Base-by-base conservation (phyloP, 2,888 invertebrate species). In the Drosophila macrothrix region DNA sequence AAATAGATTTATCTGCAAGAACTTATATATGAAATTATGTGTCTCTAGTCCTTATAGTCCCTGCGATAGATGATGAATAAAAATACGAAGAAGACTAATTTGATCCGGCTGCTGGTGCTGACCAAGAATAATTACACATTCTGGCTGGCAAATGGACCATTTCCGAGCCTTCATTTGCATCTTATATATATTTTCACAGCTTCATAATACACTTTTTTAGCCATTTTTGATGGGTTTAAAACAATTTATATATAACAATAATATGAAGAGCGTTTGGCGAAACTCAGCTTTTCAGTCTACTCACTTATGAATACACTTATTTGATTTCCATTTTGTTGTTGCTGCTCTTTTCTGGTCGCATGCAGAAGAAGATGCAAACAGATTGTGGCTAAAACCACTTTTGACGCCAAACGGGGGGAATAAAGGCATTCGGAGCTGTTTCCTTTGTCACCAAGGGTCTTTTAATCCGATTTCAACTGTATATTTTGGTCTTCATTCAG, bases 381-480 rank as follows among this genome's bases (percentile, higher is more conserved):
- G 59, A 63, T 73, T 77, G 63, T 29, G 54, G 55, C 52, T 78
- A 71, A 70, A 79, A 67, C 59, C 70, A 28, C 37, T n/a, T 52
- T 46, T 25, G 25, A 39, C 35, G 39, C 37, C 41, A 39, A 54
- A 46, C 25, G 35, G 31, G n/a, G 35, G 31, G 35, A 33, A 25
- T 56, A 22, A 12, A 37, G 5, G n/a, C 28, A 12, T 29, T 43
- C 19, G 65, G 55, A 54, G 41, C 54, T 79, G 67, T 67, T 64
- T 37, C 28, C 65, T 39, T 68, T 78, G 73, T 68, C 58, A 53
- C 33, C 56, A 31, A 53, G 43, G 65, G 50, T 31, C 29, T 52
- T 22, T 58, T 69, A 60, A 68, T 67, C 46, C 59, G 58, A 74
- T 73, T 80, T 71, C 62, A 58, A 77, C 74, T 83, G 55, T 70